Base-by-base conservation (phyloP, 2,888 invertebrate genomes). In the Nycteola revayana region DNA sequence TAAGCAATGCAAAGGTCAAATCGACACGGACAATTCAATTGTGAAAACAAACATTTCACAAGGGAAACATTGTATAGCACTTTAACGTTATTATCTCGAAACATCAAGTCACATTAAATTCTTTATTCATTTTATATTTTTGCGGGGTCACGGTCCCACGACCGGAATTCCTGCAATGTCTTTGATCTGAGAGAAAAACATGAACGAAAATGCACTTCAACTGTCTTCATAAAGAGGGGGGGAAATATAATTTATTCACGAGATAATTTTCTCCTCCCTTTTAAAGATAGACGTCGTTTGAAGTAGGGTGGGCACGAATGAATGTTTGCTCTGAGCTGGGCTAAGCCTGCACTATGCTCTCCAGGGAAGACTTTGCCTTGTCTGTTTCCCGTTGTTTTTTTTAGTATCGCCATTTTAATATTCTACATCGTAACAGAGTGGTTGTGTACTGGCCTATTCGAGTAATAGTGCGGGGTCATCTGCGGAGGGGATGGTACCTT, bases 181-280 rank as follows among this genome's bases (percentile, higher is more conserved):
- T 86, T 88, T 87, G 87, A 87, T 86, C 82, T 79, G 76, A 77
- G 75, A 75, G 69, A 74, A 79, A 83, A 84, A 79, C 42, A 49
- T 75, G 73, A 79, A 77, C 77, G 75, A 79, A 86, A 88, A 87
- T 85, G 87, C 86, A 88, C 84, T 87, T 78, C 75, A 81, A 70
- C 77, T 77, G 84, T 86, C 87, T 87, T 87, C 79, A 86, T 87
- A 83, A 85, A 82, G 77, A 82, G 83, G 77, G 75, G 83, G 83
- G 77, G 75, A 75, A 79, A 85, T 85, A 86, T 88, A 86, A 88
- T 87, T 88, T 88, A 88, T 88, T 88, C 87, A 88, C 74, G 79
- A 85, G 86, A 88, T 87, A 88, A 87, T 88, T 87, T 86, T 83
- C 87, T 86, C 76, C 76, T 77, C 79, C 79, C 81, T 79, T 76